phyloP scores from a whole-genome alignment of 1,140 invertebrate genomes.

The Batillaria attramentaria region DNA sequence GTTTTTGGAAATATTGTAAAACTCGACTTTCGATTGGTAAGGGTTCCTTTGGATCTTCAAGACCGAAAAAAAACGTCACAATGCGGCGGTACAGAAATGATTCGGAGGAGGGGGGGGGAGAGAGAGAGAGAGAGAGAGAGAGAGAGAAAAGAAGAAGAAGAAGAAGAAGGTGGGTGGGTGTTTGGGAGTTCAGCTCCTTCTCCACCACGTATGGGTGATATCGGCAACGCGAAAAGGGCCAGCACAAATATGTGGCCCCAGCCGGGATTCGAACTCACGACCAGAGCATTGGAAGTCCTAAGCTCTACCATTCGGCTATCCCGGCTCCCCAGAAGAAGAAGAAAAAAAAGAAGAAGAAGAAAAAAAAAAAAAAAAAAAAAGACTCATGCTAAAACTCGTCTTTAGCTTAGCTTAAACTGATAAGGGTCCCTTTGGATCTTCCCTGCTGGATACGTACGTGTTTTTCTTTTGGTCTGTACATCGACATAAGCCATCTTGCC shows the following conservation, averaged over 20 bases:
- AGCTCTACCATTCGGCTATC: too few species aligned
- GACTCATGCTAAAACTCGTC: neutral
- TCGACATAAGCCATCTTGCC: slow-evolving; percentile 53
- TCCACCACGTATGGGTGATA: too few species aligned
- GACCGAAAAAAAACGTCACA: neutral
- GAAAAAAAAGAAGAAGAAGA: neutral
- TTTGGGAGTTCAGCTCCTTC: neutral
- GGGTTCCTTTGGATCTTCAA: neutral
- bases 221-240: too few species aligned
- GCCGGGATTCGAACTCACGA: too few species aligned
- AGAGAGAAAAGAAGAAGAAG: too few species aligned
- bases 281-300: neutral
- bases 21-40: neutral
- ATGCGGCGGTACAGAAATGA: neutral
- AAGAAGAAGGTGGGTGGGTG: neutral
- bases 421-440: neutral
- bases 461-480: slow-evolving; percentile 40
- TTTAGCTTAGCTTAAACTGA: neutral
- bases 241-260: too few species aligned
- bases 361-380: neutral
- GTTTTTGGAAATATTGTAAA: neutral
- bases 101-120: neutral
- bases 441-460: neutral
- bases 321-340: too few species aligned
- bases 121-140: neutral